A percentile compares a stretch with the other conserved stretches of the same genome.
Conservation (phyloP, 1,140 invertebrate species). For the Saccostrea glomerata region DNA sequence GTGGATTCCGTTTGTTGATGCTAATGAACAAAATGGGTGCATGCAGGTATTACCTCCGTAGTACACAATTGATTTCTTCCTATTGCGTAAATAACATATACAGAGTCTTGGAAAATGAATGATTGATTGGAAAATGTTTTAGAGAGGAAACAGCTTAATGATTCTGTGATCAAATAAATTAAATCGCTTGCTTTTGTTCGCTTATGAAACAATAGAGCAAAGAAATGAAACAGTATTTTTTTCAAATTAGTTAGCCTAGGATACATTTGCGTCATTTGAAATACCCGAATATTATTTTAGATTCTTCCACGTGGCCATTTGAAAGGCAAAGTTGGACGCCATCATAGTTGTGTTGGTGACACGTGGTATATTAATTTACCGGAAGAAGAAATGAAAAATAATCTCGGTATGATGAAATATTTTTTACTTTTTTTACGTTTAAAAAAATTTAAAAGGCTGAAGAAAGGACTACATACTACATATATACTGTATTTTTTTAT, state of each 20-base stretch:
- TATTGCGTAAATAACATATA: no score
- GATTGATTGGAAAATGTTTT: background rate
- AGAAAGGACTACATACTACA: background rate
- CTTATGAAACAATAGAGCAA: no score
- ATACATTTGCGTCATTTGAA: no score
- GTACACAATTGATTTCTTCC: no score
- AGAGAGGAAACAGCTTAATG: no score
- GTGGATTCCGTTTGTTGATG: slow-evolving; percentile 77
- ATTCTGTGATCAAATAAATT: no score
- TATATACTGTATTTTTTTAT: no score
- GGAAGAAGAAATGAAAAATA: slow-evolving; percentile 74
- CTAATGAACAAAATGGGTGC: slow-evolving; percentile 74
- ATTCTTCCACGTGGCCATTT: slow-evolving; percentile 67
- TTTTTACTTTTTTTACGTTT: background rate
- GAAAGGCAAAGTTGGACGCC: slow-evolving; percentile 70
- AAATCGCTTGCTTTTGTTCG: no score
- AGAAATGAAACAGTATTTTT: no score
- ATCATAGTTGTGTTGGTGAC: slow-evolving; percentile 73
- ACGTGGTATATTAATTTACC: slow-evolving; percentile 76
- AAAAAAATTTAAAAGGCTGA: background rate
- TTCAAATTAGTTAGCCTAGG: no score
- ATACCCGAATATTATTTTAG: background rate
- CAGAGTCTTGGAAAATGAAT: no score
- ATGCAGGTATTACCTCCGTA: slow-evolving; percentile 68
- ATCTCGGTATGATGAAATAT: slow-evolving; percentile 61